Conservation (phyloP, 64 coral and sea anemone species). For the Pocillopora verrucosa region DNA sequence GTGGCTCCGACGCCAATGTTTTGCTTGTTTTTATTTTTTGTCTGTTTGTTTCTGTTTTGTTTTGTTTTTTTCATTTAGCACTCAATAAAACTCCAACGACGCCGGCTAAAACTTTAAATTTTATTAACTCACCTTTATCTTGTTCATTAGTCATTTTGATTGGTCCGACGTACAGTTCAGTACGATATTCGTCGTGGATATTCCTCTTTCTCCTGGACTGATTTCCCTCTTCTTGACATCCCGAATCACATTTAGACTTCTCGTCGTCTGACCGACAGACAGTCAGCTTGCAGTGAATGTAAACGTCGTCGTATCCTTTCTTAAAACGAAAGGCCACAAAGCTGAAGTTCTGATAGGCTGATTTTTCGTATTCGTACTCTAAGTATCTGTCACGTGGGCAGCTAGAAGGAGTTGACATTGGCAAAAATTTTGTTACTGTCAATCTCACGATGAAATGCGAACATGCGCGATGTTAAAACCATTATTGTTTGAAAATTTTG, state of each 20-base stretch:
- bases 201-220: constrained; percentile 1
- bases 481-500: no score
- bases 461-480: no score
- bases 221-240: constrained; percentile 7
- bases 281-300: constrained; percentile 19
- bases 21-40: no score
- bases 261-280: constrained; percentile 7
- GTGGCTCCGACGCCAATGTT: no score
- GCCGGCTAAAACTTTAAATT: neutral
- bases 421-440: neutral
- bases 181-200: neutral
- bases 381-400: constrained; percentile 27
- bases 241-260: constrained; percentile 9
- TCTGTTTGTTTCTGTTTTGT: no score
- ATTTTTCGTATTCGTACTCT: constrained; percentile 25
- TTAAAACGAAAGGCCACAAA: constrained; percentile 19
- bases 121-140: neutral
- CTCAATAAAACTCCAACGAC: no score
- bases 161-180: neutral
- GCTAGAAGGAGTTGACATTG: neutral
- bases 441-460: no score
- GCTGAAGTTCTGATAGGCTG: constrained; percentile 1
- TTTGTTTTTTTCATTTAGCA: no score
- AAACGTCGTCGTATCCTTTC: constrained; percentile 4
- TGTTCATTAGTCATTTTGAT: neutral